Conservation (phyloP, 2,797 vertebrate species). For the Rhynchonycteris naso region DNA sequence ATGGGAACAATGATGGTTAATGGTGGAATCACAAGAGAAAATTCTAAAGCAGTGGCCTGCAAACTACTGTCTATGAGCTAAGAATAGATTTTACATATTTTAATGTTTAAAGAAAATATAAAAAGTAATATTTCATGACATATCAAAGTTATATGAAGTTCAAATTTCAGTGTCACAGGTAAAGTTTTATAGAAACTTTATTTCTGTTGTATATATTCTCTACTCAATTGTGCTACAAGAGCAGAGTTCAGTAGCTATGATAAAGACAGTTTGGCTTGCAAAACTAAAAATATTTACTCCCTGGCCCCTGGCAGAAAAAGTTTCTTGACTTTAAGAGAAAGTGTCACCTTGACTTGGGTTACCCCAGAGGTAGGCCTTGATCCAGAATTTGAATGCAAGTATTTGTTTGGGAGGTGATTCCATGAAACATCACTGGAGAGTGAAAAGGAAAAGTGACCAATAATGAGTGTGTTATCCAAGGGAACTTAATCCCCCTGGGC, state of each 20-base stretch:
- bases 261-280: neutral
- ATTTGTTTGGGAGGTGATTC: neutral
- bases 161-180: neutral
- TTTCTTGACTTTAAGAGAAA: neutral
- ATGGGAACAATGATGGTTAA: neutral
- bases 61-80: neutral
- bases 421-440: neutral
- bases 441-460: neutral
- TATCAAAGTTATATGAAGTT: neutral
- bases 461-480: neutral
- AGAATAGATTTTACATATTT: neutral
- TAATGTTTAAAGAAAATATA: neutral
- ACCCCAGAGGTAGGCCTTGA: neutral
- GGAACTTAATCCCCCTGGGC: neutral
- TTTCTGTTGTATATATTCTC: neutral
- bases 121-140: neutral
- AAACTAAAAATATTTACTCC: neutral
- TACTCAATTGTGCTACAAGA: neutral
- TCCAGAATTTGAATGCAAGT: neutral
- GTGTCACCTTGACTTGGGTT: neutral
- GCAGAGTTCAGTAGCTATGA: neutral
- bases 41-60: neutral
- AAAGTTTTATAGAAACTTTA: neutral
- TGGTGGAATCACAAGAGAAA: neutral
- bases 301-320: neutral